These are phyloP conservation scores for Todus mexicanus DNA, from an alignment of 2,797 vertebrate genomes.

Conservation along the genomic window DNA sequence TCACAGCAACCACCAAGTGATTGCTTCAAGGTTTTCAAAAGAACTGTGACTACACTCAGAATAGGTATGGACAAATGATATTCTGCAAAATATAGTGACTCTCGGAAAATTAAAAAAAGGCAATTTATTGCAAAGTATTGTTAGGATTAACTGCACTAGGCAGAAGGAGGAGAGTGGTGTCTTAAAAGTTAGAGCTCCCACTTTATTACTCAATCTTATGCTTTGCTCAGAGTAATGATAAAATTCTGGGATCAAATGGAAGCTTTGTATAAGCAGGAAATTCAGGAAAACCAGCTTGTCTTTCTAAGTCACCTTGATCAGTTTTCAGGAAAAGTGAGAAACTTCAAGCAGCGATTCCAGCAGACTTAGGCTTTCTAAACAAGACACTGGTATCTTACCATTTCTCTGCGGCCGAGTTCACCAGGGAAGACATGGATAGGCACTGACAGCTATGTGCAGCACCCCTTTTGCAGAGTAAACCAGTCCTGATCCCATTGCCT, in stretches of 20 bases:
- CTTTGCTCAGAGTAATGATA: background rate
- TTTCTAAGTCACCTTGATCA: constrained; percentile 18
- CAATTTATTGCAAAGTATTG: background rate
- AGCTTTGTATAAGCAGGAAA: constrained; percentile 46
- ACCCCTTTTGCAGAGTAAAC: background rate
- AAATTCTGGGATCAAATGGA: constrained; percentile 37
- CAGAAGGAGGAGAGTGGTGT: background rate
- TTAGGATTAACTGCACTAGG: background rate
- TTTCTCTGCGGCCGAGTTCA: background rate
- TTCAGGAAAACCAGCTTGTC: constrained; percentile 10
- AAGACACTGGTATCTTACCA: background rate
- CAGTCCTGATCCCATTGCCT: background rate
- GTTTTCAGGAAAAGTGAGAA: constrained; percentile 57
- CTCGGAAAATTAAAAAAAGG: background rate
- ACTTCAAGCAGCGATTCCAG: background rate
- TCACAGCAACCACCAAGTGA: background rate
- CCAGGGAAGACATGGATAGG: background rate
- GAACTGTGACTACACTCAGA: background rate
- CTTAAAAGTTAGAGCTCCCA: background rate
- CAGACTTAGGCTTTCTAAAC: constrained; percentile 13
- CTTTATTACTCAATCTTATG: background rate
- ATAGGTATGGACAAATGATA: background rate
- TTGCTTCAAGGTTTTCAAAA: background rate
- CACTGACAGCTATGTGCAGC: background rate
- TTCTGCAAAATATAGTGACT: background rate